Base-by-base conservation (phyloP, 2,888 invertebrate genomes). In the Cheilosia pagana region DNA sequence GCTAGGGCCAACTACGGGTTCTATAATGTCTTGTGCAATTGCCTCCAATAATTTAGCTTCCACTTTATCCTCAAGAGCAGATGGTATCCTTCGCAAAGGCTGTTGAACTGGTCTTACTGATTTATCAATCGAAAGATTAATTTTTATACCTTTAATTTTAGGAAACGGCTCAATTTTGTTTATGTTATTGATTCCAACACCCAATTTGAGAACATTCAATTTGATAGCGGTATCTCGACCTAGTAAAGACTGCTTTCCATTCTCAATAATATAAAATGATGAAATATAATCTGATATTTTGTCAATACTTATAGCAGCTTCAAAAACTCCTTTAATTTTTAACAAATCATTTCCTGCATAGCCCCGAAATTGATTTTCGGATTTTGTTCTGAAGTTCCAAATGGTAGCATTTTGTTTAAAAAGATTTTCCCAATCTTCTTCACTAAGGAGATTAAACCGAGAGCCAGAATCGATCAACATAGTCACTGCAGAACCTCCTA, bases 1-100 rank as follows among this genome's bases (percentile, higher is more conserved):
- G 25, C 87, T 88, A 6, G 88, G 88, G 53, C 87, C 88, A 23
- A 81, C 81, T n/a, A 90, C 89, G 55, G 74, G 83, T 81, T 89
- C 88, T n/a, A n/a, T n/a, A n/a, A n/a, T n/a, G n/a, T n/a, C n/a
- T n/a, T n/a, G n/a, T n/a, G n/a, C n/a, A n/a, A n/a, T n/a, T n/a
- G n/a, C n/a, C n/a, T n/a, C n/a, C n/a, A n/a, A n/a, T n/a, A n/a
- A n/a, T n/a, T n/a, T n/a, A n/a, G n/a, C n/a, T n/a, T n/a, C n/a
- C n/a, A n/a, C n/a, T n/a, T n/a, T n/a, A n/a, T n/a, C n/a, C n/a
- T n/a, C n/a, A n/a, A n/a, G n/a, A n/a, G n/a, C 19, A 89, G 90
- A 4, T 5, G 28, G 90, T 89, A 43, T 88, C n/a, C n/a, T n/a
- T n/a, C n/a, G n/a, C n/a, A 35, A 86, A 23, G 28, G 28, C 4